Conservation (phyloP, 2,113 vertebrate genomes). For the Equus quagga region DNA sequence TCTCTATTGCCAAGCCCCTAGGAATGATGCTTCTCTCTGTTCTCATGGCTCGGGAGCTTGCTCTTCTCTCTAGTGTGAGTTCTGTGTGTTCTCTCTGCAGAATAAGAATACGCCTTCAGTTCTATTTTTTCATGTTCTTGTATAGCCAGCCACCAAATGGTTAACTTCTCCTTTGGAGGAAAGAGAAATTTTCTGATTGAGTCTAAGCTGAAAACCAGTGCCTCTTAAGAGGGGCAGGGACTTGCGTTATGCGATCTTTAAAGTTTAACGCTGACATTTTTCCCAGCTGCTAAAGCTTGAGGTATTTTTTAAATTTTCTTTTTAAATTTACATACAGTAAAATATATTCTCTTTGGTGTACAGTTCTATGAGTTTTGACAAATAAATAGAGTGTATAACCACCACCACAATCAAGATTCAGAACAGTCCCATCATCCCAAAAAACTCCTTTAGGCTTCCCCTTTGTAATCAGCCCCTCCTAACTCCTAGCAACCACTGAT, state of each 20-base stretch:
- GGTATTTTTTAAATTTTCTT: slow-evolving; percentile 41
- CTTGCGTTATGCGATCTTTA: slow-evolving; percentile 35
- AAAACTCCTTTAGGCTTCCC: not conserved
- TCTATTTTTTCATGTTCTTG: not conserved
- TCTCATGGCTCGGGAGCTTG: not conserved
- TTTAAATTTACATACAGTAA: slow-evolving; percentile 11
- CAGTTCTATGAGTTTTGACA: not conserved
- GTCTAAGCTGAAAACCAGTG: not conserved
- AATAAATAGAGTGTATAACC: not conserved
- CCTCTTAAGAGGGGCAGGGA: not conserved
- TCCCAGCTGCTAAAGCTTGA: not conserved
- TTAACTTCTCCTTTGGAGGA: not conserved
- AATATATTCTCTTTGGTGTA: not conserved
- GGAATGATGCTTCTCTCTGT: not conserved
- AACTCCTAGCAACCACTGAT: not conserved
- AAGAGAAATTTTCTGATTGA: slow-evolving; percentile 6
- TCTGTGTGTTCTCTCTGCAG: not conserved
- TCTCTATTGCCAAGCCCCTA: not conserved
- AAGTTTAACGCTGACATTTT: slow-evolving; percentile 50
- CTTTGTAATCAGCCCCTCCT: not conserved
- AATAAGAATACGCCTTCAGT: not conserved
- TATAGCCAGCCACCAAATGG: not conserved
- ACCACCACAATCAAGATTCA: slow-evolving; percentile 5
- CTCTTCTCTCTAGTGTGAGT: not conserved
- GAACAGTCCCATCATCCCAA: not conserved